Evolutionary conservation across 2,113 vertebrate genomes (phyloP).

Genomic region (Engystomops pustulosus): DNA sequence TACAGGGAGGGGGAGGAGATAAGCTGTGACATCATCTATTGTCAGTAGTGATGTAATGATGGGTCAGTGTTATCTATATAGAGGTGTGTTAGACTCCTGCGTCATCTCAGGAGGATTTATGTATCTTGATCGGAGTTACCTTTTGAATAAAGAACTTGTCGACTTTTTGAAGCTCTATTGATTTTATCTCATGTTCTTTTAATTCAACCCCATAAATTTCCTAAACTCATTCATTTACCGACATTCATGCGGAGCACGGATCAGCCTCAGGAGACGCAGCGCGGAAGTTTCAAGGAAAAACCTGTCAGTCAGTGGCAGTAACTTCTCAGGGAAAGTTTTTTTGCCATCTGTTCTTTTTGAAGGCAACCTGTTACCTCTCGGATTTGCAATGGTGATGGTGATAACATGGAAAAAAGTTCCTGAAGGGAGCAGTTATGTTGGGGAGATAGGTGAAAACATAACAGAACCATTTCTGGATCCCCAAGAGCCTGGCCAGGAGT

Average conservation of each 20-base stretch:
- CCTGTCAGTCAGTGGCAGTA: neutral
- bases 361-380: neutral
- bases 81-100: too few relatives aligned
- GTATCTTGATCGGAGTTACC: neutral
- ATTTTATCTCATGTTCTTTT: neutral
- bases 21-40: too few relatives aligned
- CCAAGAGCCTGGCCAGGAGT: too few relatives aligned
- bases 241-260: neutral
- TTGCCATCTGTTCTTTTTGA: neutral
- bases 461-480: too few relatives aligned
- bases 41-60: too few relatives aligned
- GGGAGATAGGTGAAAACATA: too few relatives aligned
- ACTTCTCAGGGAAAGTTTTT: neutral
- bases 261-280: neutral
- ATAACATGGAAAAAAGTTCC: too few relatives aligned
- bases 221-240: neutral
- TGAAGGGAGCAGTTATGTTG: too few relatives aligned
- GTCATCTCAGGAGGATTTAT: neutral
- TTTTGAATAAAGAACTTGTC: neutral
- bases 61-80: too few relatives aligned
- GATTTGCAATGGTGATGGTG: too few relatives aligned
- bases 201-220: constrained; percentile 5
- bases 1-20: too few relatives aligned
- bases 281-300: neutral
- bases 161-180: neutral